phyloP scores from a whole-genome alignment of 2,113 vertebrate species.

The Carassius carassius region DNA sequence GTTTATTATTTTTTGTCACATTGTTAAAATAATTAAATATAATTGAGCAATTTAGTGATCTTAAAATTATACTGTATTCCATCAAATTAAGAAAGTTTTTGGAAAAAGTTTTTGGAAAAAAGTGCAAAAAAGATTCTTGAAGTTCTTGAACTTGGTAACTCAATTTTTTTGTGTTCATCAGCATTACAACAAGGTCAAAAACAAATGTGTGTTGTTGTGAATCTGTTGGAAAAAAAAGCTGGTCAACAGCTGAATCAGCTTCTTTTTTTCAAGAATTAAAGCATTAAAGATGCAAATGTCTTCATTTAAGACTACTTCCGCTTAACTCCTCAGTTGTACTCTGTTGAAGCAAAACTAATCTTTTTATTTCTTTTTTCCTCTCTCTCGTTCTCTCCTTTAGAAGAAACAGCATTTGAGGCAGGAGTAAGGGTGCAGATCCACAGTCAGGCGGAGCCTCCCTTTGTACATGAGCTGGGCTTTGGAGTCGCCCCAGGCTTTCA shows the following conservation, averaged over 20 bases:
- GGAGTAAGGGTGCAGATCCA: constrained; percentile 98
- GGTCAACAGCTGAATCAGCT: background rate
- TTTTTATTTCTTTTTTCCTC: constrained; percentile 58
- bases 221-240: background rate
- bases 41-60: background rate
- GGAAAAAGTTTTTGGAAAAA: background rate
- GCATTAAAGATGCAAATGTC: background rate
- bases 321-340: background rate
- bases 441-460: constrained; percentile 96
- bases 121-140: background rate
- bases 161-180: background rate
- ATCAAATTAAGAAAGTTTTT: background rate
- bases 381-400: constrained; percentile 70
- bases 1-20: background rate
- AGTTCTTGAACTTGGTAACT: background rate
- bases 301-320: background rate
- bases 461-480: constrained; percentile 95
- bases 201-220: background rate
- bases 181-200: background rate
- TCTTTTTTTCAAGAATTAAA: background rate
- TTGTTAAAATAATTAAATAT: background rate
- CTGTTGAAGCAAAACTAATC: background rate
- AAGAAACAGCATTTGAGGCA: constrained; percentile 96
- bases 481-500: constrained; percentile 98
- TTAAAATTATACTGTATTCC: background rate